phyloP scores from a whole-genome alignment of 2,113 vertebrate species.

The Nothocercus julius region DNA sequence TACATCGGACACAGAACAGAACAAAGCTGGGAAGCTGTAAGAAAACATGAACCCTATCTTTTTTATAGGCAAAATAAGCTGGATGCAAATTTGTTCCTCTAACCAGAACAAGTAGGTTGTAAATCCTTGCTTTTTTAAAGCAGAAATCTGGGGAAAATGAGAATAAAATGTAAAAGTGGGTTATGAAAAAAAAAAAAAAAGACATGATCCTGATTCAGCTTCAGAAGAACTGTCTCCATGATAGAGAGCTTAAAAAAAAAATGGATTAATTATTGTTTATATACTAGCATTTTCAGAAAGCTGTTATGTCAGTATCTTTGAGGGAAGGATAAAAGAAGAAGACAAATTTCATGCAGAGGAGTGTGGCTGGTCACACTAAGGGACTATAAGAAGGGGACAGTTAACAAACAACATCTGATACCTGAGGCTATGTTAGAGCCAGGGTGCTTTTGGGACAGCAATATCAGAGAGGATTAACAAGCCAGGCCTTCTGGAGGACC shows the following conservation, averaged over 20 bases:
- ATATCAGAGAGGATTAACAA: background rate
- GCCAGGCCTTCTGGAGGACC: background rate
- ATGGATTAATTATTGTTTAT: background rate
- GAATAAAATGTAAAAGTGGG: background rate
- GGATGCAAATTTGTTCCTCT: conserved; percentile 10
- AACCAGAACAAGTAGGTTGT: background rate
- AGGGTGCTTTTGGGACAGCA: background rate
- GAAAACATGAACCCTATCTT: conserved; percentile 53
- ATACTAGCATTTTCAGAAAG: background rate
- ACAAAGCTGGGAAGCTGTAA: conserved; percentile 56
- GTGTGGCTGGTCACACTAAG: background rate
- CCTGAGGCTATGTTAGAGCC: background rate
- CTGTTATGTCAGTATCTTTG: background rate
- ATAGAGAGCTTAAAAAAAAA: background rate
- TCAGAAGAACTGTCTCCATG: background rate
- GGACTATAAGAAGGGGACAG: background rate
- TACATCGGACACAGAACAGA: conserved; percentile 66
- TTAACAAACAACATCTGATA: background rate
- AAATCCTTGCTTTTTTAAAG: background rate
- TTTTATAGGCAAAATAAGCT: conserved; percentile 18
- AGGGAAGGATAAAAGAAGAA: background rate
- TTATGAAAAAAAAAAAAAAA: background rate
- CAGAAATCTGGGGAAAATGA: background rate
- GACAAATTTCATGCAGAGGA: background rate
- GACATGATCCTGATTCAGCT: background rate